Percentiles rank a stretch among this genome's conserved stretches.
phyloP scores from a whole-genome alignment of 1,140 invertebrate genomes.

The Drosophila gunungcola region DNA sequence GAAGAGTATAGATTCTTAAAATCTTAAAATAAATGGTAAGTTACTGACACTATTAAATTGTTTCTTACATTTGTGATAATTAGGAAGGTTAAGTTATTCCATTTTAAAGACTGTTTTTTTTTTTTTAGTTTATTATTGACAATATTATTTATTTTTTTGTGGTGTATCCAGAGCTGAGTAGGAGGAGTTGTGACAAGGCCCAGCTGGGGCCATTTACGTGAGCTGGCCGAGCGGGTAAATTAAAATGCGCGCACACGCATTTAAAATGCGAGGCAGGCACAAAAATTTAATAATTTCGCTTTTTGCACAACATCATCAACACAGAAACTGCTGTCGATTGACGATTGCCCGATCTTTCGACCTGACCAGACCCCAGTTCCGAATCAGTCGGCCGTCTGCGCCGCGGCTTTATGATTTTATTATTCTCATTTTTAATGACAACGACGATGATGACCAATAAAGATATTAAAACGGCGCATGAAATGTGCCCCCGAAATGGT shows the following conservation, averaged over 20 bases:
- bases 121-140: no score
- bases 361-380: background rate
- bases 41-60: no score
- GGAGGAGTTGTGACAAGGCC: constrained; percentile 20
- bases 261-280: constrained; percentile 76
- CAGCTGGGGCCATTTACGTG: constrained; percentile 57
- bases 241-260: constrained; percentile 60
- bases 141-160: background rate
- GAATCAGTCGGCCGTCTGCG: constrained; percentile 14
- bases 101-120: no score
- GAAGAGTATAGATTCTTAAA: no score
- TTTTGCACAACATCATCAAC: constrained; percentile 71
- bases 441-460: constrained; percentile 82
- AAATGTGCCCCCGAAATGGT: constrained; percentile 80
- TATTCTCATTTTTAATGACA: constrained; percentile 81
- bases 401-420: constrained; percentile 74
- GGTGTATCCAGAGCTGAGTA: background rate
- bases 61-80: no score
- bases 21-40: no score
- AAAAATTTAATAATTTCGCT: constrained; percentile 83
- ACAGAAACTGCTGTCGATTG: constrained; percentile 44
- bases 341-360: constrained; percentile 34
- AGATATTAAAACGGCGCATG: constrained; percentile 82
- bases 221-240: constrained; percentile 34
- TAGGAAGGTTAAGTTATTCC: background rate